Conservation (phyloP, 2,888 invertebrate genomes). For the Bimastos eiseni region DNA sequence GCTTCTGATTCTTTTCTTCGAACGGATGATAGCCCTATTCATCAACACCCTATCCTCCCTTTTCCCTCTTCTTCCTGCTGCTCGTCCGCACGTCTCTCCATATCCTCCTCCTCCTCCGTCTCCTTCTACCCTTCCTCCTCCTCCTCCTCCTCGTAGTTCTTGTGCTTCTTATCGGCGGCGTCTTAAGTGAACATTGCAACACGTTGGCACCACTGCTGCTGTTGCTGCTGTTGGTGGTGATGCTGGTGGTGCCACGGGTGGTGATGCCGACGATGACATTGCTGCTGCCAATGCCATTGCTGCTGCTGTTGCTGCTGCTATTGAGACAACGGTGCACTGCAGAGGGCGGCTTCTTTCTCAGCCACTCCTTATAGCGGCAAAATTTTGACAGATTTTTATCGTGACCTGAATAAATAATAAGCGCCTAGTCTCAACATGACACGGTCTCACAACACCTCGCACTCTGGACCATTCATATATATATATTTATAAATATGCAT, state of each 20-base stretch:
- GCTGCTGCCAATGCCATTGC: neutral
- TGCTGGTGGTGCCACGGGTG: neutral
- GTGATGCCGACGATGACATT: neutral
- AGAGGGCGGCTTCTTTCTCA: neutral
- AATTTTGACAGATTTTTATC: conserved; percentile 13
- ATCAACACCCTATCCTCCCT: neutral
- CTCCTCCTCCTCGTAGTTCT: neutral
- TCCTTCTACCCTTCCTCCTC: neutral
- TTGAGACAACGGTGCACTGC: neutral
- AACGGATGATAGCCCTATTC: neutral
- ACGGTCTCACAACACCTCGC: neutral
- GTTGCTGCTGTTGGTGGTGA: neutral
- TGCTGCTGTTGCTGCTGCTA: neutral
- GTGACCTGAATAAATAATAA: conserved; percentile 13
- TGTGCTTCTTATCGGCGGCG: neutral
- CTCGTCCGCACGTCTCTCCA: no score
- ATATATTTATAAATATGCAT: neutral
- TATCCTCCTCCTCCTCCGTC: neutral
- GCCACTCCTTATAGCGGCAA: neutral
- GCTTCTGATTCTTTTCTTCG: neutral
- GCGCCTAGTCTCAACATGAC: neutral
- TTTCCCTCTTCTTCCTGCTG: neutral
- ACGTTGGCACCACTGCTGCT: neutral
- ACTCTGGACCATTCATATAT: neutral
- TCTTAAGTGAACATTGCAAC: conserved; percentile 13